Evolutionary conservation across 2,797 vertebrate genomes (phyloP), one percentile per base, ranked within the genome.

Genomic region (Sternotherus odoratus): DNA sequence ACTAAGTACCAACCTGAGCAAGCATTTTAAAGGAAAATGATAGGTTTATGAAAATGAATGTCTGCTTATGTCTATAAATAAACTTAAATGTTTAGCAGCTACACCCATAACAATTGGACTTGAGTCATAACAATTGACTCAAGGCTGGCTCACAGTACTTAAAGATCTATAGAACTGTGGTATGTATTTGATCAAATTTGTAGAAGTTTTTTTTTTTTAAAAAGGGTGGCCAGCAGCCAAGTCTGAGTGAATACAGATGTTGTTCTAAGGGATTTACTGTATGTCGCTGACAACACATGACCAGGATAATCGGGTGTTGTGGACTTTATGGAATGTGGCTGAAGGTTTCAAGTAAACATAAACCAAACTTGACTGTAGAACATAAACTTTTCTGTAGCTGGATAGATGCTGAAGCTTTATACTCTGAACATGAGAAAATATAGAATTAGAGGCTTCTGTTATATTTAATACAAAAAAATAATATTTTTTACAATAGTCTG

Each of bases 21-120:
- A 49, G 54, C 23, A 36, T 94, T 93, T 93, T 88, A 78, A 86
- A 95, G 87, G 84, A n/a, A 97, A 89, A 97, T 90, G 9, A 90
- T 56, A 90, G 74, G 30, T 57, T 93, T 94, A 51, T 75, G 74
- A 88, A 96, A 94, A 95, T 87, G 54, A 94, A 94, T 57, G 57
- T 36, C 87, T 91, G 43, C 9, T 87, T 94, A 79, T 89, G 84
- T 51, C 85, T 92, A 96, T 88, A 95, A 96, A 96, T 96, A 95
- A 91, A 92, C 74, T 82, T 83, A 43, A 54, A 72, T 93, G 83
- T 91, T 95, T 39, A 83, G 88, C 81, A 93, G 5, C 84, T 86
- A 2, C 89, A 36, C 51, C 90, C 5, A 1, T 46, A 75, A 54
- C 33, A 86, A 17, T 49, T 83, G n/a, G 60, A 50, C 46, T 77